Base-by-base conservation (phyloP, 1,140 invertebrate genomes). In the Magallana ariakensis region DNA sequence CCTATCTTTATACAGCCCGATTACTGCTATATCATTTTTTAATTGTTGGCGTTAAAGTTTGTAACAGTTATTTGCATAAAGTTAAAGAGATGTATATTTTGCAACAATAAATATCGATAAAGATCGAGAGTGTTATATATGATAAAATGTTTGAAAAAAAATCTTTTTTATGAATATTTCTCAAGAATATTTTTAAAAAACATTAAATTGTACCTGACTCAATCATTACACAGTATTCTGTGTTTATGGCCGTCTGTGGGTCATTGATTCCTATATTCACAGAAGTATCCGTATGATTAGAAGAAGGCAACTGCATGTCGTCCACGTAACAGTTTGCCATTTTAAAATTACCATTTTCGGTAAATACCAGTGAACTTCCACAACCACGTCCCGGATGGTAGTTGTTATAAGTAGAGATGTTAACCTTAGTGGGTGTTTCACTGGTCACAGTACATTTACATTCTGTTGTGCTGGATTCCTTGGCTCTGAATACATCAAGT, bases 171-270 rank as follows among this genome's bases (percentile, higher is more conserved):
- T n/a, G n/a, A n/a, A n/a, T n/a, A n/a, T n/a, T n/a, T n/a, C n/a
- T n/a, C n/a, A n/a, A n/a, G n/a, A n/a, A n/a, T n/a, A n/a, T n/a
- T n/a, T n/a, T n/a, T n/a, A n/a, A n/a, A n/a, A n/a, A n/a, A n/a
- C n/a, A n/a, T n/a, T n/a, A n/a, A n/a, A n/a, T n/a, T 46, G 33
- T 75, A 75, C 66, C 66, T 75, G 66, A 75, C 22, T 33, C 22
- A 75, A 75, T 10, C 22, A 26, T 15, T 26, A 75, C 33, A 75
- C 66, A 75, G 22, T 75, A 75, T 5, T 26, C 10, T 11, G 66
- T 75, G 11, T 26, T 26, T 8, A 11, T 13, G 13, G 66, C 22
- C 26, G 33, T 13, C 0, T 33, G 0, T 46, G 33, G 33, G 0
- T 5, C 33, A 46, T 0, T 46, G 33, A 46, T 46, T 2, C 33